Percentiles rank a stretch among this genome's conserved stretches.
Conservation (phyloP, 2,888 invertebrate genomes). For the Drosophila greeni region DNA sequence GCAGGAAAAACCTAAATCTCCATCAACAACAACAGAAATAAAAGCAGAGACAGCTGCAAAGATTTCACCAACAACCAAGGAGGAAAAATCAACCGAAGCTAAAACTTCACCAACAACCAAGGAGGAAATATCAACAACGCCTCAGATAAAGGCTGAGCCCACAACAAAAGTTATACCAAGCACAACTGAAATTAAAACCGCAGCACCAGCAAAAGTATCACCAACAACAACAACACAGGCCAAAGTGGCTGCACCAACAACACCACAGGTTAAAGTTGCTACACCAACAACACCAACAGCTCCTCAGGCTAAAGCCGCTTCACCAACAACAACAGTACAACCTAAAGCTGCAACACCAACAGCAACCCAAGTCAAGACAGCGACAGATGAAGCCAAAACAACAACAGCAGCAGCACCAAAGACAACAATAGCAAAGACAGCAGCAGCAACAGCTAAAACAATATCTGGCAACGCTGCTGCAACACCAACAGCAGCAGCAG, state of each 20-base stretch:
- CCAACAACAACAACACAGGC: not conserved
- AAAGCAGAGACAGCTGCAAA: slow-evolving; percentile 2
- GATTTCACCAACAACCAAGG: slow-evolving; percentile 35
- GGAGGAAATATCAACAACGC: not conserved
- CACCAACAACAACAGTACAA: slow-evolving; percentile 15
- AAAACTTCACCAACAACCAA: not conserved
- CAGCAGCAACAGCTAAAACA: slow-evolving; percentile 9
- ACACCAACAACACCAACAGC: slow-evolving; percentile 7
- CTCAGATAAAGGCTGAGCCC: not conserved
- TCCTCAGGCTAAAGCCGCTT: not conserved
- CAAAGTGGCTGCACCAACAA: not conserved
- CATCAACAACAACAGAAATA: not conserved
- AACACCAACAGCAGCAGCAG: slow-evolving; percentile 48
- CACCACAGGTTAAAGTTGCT: slow-evolving; percentile 34
- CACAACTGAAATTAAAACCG: not conserved
- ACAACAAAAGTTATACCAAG: slow-evolving; percentile 12
- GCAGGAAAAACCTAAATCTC: slow-evolving; percentile 4
- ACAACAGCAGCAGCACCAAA: slow-evolving; percentile 19
- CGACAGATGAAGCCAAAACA: slow-evolving; percentile 13
- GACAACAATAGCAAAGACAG: slow-evolving; percentile 12
- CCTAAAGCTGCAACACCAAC: slow-evolving; percentile 33
- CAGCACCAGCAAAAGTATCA: slow-evolving; percentile 3
- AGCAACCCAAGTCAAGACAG: slow-evolving; percentile 4
- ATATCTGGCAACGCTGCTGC: slow-evolving; percentile 41
- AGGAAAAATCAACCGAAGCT: not conserved